phyloP scores from a whole-genome alignment of 2,113 vertebrate genomes.

The Vanacampus margaritifer region DNA sequence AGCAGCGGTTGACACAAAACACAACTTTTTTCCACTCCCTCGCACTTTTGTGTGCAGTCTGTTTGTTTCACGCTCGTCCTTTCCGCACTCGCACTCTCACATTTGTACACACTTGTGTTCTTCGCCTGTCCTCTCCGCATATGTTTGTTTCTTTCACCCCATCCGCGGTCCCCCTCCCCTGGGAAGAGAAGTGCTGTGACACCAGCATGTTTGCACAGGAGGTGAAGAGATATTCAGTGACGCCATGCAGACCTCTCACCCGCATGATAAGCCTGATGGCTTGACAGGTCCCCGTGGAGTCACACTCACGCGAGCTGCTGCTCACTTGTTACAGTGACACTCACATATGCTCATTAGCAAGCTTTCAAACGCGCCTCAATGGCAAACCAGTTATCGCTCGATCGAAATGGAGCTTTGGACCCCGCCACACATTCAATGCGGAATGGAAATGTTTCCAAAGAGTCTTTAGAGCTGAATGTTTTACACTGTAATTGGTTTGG shows the following conservation, averaged over 20 bases:
- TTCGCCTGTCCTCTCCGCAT: slow-evolving; percentile 59
- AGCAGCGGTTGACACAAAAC: slow-evolving; percentile 59
- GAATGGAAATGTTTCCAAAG: slow-evolving; percentile 21
- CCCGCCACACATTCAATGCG: slow-evolving; percentile 22
- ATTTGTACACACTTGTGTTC: slow-evolving; percentile 28
- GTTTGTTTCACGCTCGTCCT: slow-evolving; percentile 51
- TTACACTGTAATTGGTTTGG: neutral
- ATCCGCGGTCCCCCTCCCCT: slow-evolving; percentile 7
- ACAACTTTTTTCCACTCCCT: slow-evolving; percentile 50
- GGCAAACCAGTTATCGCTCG: slow-evolving; percentile 54
- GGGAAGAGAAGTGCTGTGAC: slow-evolving; percentile 43
- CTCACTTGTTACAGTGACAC: slow-evolving; percentile 66
- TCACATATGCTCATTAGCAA: slow-evolving; percentile 57
- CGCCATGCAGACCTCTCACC: slow-evolving; percentile 60
- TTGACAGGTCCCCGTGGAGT: slow-evolving; percentile 54
- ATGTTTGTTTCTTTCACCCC: slow-evolving; percentile 60
- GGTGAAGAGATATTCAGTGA: slow-evolving; percentile 65
- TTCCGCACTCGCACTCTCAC: slow-evolving; percentile 35
- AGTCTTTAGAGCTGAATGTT: slow-evolving; percentile 7
- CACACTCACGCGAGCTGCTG: slow-evolving; percentile 30
- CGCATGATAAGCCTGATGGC: slow-evolving; percentile 58
- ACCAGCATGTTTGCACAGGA: slow-evolving; percentile 38
- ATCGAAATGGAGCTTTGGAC: slow-evolving; percentile 37
- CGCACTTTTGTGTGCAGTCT: slow-evolving; percentile 44
- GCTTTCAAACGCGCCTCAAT: slow-evolving; percentile 66